A percentile compares a stretch with the other conserved stretches of the same genome.
These are phyloP conservation scores for Turdus rufiventris DNA, from an alignment of 2,113 vertebrate genomes.

Conservation along the genomic window DNA sequence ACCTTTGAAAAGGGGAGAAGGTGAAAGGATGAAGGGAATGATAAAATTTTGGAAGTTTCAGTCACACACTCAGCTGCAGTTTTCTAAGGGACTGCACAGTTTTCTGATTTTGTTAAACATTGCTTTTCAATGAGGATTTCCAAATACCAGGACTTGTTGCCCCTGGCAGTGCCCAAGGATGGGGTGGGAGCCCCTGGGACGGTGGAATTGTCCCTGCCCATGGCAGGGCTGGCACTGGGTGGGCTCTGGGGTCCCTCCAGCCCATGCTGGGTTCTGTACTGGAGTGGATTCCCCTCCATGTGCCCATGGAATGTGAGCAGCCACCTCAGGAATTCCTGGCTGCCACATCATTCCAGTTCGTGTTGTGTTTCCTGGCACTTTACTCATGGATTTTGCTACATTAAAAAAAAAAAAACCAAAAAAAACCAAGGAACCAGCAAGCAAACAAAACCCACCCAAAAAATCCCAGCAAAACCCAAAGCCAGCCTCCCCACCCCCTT, in stretches of 20 bases:
- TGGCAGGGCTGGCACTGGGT: not conserved
- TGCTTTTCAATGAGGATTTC: not conserved
- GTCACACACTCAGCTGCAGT: not conserved
- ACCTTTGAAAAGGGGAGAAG: not conserved
- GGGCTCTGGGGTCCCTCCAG: not conserved
- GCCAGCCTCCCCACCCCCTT: not conserved
- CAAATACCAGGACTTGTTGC: not conserved
- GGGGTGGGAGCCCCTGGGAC: not conserved
- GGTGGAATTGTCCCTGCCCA: not conserved
- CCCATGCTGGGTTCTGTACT: not conserved
- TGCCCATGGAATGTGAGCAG: not conserved
- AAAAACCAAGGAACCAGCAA: not conserved
- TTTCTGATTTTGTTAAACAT: not conserved
- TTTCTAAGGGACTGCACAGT: fast-evolving
- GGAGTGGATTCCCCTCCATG: fast-evolving
- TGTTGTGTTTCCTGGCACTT: not conserved
- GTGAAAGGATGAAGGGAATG: not conserved
- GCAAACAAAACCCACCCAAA: not conserved
- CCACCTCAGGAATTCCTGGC: not conserved
- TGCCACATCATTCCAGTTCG: not conserved
- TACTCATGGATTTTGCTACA: not conserved
- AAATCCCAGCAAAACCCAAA: not conserved
- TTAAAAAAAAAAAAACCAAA: not conserved
- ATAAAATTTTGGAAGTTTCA: not conserved
- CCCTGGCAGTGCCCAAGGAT: not conserved